Percentiles rank a stretch among this genome's conserved stretches.
Evolutionary conservation across 2,888 invertebrate genomes (phyloP).

Genomic region (Unio pictorum): DNA sequence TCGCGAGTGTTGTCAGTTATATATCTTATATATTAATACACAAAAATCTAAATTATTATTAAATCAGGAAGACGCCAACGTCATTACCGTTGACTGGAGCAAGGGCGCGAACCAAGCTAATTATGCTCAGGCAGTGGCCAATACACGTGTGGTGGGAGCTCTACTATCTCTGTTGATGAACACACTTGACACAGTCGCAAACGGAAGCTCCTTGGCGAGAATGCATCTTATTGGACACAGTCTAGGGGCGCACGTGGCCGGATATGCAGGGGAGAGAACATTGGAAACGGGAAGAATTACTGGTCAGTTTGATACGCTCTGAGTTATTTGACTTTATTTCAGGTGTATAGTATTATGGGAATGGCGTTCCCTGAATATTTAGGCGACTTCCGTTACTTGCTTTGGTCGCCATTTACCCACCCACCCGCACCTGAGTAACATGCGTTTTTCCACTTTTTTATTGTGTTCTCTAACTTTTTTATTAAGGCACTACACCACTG

Average conservation of each 20-base stretch:
- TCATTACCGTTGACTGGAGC: conserved; percentile 37
- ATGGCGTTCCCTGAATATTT: too few relatives aligned
- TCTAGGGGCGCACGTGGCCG: conserved; percentile 88
- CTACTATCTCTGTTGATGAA: conserved; percentile 8
- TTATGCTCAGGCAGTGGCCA: conserved; percentile 92
- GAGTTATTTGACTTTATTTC: neutral
- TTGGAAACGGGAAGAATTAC: conserved; percentile 58
- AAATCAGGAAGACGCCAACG: conserved; percentile 20
- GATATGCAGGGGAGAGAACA: conserved; percentile 83
- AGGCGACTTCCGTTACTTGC: too few relatives aligned
- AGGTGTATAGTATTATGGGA: too few relatives aligned
- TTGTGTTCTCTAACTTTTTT: too few relatives aligned
- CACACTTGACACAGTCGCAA: neutral
- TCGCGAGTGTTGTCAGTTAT: too few relatives aligned
- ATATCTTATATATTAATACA: too few relatives aligned
- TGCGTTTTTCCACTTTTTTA: too few relatives aligned
- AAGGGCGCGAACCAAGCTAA: conserved; percentile 15
- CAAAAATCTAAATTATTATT: neutral
- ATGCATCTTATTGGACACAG: conserved; percentile 82
- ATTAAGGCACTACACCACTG: too few relatives aligned
- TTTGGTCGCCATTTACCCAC: too few relatives aligned
- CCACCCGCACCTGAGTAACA: too few relatives aligned
- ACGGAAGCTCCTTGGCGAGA: neutral
- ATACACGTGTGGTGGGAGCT: conserved; percentile 85
- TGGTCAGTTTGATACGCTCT: conserved; percentile 28